Evolutionary conservation across 2,888 invertebrate species (phyloP), one percentile per base, ranked within the genome.

Genomic region (Glaucopsyche alexis): DNA sequence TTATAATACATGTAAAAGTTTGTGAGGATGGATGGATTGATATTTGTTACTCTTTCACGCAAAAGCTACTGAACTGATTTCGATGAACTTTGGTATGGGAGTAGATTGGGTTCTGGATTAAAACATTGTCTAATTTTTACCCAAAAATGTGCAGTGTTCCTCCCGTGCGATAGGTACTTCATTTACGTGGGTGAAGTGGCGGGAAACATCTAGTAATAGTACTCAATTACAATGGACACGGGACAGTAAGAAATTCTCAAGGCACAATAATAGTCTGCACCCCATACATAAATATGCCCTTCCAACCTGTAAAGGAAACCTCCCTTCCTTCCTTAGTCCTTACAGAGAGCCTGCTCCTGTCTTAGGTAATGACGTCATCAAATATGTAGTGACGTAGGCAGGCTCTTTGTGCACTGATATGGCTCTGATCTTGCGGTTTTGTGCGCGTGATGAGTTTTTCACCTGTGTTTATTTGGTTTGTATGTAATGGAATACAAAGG

Each of bases 311-410:
- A 19, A 16, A 55, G 19, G 55, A 55, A 19, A 16, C 55, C 16
- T 50, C 29, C 42, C 42, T 42, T 42, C 42, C 42, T 42, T 42
- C 42, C 42, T 52, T 55, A 55, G 55, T 55, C 55, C 55, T 55
- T 11, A 19, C 55, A 55, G 11, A 19, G 78, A 76, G 75, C 82
- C 81, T 85, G 79, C 82, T 84, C 84, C 84, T 86, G 85, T 85
- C 85, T 84, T 83, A 83, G 87, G 85, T 91, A 92, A 92, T 91
- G 91, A 91, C 86, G 88, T 90, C 91, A 87, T 92, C 90, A 92
- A 92, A 92, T 90, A 92, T 92, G 88, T 86, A 91, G 80, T 79
- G 77, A 78, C 77, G 75, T 77, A 80, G 79, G 81, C 19, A 80
- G 78, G 81, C 19, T 78, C 74, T 85, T 79, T 81, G 79, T 80